phyloP scores from a whole-genome alignment of 2,888 invertebrate species.

The Nudaria mundana region DNA sequence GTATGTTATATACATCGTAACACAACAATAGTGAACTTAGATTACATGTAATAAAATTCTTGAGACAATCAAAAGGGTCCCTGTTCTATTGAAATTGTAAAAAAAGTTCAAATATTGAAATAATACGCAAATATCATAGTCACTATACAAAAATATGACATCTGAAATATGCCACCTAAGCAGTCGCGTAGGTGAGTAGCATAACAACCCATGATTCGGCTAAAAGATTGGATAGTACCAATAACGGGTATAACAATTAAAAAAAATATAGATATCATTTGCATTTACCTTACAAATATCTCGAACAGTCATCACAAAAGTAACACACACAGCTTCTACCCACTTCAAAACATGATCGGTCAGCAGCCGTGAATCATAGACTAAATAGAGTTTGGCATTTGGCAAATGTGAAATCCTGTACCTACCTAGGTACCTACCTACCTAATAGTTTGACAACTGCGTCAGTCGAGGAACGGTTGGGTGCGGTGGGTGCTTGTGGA shows the following conservation, averaged over 20 bases:
- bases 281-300: slow-evolving; percentile 71
- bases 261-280: slow-evolving; percentile 27
- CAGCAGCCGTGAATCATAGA: slow-evolving; percentile 52
- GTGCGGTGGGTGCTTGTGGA: no score
- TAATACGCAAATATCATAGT: slow-evolving; percentile 19
- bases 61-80: background rate
- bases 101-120: slow-evolving; percentile 1
- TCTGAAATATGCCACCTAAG: slow-evolving; percentile 74
- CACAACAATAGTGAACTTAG: background rate
- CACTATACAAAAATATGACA: slow-evolving; percentile 50
- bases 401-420: no score
- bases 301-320: slow-evolving; percentile 78
- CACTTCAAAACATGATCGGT: slow-evolving; percentile 79
- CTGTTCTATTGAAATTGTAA: background rate
- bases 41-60: background rate
- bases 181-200: slow-evolving; percentile 46
- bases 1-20: slow-evolving; percentile 10
- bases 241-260: slow-evolving; percentile 6
- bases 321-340: slow-evolving; percentile 70
- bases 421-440: no score
- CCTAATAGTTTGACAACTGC: no score
- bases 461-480: no score
- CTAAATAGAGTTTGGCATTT: slow-evolving; percentile 30
- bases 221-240: slow-evolving; percentile 10
- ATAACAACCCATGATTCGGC: slow-evolving; percentile 20